Percentiles rank a stretch among this genome's conserved stretches.
Conservation (phyloP, 2,113 vertebrate species). For the Ovis aries region ARS-UI_Ramb_v3.0 NC_056054.1:40320001-40320500, state of each 20-base stretch:
- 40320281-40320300: background rate
- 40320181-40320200: background rate
- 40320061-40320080: background rate
- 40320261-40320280: background rate
- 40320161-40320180: background rate
- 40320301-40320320: background rate
- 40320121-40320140: background rate
- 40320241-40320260: background rate
- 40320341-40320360: background rate
- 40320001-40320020: background rate
- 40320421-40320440: background rate
- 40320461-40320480: background rate
- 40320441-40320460: background rate
- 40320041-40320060: background rate
- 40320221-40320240: background rate
- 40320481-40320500: background rate
- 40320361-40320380: background rate
- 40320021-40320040: background rate
- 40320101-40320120: background rate
- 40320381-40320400: background rate
- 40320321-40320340: background rate
- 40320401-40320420: background rate
- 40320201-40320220: background rate
- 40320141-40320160: background rate
- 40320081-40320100: background rate